Evolutionary conservation across 1,140 invertebrate species (phyloP).

Genomic region (Orchesella cincta): DNA sequence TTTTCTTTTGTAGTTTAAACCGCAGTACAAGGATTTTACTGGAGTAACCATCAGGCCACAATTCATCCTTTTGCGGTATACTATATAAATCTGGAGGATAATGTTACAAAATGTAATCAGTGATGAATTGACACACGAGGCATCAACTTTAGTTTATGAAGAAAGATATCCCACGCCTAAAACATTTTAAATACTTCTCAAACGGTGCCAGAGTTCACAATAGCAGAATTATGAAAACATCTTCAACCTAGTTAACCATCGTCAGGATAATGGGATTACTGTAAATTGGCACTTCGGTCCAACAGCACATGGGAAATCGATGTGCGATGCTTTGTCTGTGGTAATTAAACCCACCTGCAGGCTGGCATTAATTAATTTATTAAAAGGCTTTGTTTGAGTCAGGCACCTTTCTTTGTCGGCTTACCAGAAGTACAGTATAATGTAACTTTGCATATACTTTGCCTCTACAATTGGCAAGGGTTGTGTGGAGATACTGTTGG

Average conservation of each 20-base stretch:
- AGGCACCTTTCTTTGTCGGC: too few species aligned
- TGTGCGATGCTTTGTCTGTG: neutral
- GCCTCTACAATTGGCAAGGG: too few species aligned
- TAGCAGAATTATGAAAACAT: neutral
- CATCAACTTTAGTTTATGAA: neutral
- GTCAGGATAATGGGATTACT: too few species aligned
- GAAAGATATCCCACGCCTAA: neutral
- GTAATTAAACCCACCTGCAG: too few species aligned
- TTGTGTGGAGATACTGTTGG: too few species aligned
- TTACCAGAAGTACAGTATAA: too few species aligned
- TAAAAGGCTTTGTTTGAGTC: too few species aligned
- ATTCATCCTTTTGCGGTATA: constrained; percentile 48
- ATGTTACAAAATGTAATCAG: constrained; percentile 22
- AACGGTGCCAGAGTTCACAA: too few species aligned
- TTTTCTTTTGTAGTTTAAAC: constrained; percentile 45
- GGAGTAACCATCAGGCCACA: constrained; percentile 49
- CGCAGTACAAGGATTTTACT: constrained; percentile 45
- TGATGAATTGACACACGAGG: constrained; percentile 10
- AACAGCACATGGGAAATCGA: neutral
- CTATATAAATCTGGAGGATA: constrained; percentile 27
- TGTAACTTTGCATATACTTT: too few species aligned
- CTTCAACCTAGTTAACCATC: neutral
- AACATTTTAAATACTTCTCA: neutral
- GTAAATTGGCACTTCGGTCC: neutral
- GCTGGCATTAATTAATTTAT: too few species aligned